Evolutionary conservation across 1,140 invertebrate species (phyloP).

Genomic region (Bombus pascuorum): DNA sequence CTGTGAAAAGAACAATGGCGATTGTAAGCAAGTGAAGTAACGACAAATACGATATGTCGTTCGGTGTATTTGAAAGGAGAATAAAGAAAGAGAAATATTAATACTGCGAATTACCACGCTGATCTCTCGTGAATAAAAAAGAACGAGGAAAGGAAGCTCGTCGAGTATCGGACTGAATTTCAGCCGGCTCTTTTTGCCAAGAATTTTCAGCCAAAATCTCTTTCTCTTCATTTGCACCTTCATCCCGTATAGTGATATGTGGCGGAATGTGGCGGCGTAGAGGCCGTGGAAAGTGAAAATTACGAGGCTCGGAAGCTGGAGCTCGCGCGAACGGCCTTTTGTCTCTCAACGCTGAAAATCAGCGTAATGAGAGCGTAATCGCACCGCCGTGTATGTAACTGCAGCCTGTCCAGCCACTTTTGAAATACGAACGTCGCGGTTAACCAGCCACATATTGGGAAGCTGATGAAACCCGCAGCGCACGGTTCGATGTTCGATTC

Average conservation of each 20-base stretch:
- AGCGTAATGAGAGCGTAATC: constrained; percentile 26
- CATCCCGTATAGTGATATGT: constrained; percentile 9
- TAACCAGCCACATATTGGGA: constrained; percentile 37
- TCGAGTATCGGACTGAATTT: not conserved
- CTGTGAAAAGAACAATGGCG: not conserved
- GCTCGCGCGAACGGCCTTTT: not conserved
- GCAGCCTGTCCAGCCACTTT: not conserved
- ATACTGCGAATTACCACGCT: not conserved
- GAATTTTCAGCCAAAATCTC: constrained; percentile 13
- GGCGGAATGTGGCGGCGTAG: not conserved
- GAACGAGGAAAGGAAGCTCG: not conserved
- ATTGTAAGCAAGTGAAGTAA: not conserved
- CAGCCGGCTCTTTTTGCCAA: not conserved
- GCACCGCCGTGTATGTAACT: not conserved
- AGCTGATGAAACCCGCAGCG: constrained; percentile 23
- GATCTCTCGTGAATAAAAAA: not conserved
- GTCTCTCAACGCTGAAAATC: constrained; percentile 28
- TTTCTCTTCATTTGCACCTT: constrained; percentile 44
- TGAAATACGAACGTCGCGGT: constrained; percentile 31
- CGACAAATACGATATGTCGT: not conserved
- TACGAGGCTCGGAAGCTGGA: constrained; percentile 28
- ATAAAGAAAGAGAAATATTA: not conserved
- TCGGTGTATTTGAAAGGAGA: not conserved
- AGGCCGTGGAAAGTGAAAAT: constrained; percentile 33
- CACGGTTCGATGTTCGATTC: not conserved